phyloP scores from a whole-genome alignment of 2,113 vertebrate species.

The Halcyon senegalensis region DNA sequence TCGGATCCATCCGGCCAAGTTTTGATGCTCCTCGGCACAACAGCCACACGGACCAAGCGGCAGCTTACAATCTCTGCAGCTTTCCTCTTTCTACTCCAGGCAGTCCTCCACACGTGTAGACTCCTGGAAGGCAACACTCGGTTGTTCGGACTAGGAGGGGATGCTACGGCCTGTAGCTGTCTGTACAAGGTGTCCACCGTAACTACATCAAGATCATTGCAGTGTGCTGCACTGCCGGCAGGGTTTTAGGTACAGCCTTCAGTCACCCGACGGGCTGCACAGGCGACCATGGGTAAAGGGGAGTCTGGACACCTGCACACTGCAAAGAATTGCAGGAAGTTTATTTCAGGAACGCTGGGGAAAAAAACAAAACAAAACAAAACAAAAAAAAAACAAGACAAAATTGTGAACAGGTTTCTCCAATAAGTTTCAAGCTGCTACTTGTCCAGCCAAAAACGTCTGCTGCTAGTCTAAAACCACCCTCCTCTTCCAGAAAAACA shows the following conservation, averaged over 20 bases:
- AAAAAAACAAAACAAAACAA: background rate
- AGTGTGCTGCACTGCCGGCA: background rate
- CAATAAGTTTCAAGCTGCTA: constrained; percentile 51
- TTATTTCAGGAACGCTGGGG: constrained; percentile 68
- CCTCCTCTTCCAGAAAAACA: constrained; percentile 16
- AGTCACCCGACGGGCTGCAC: constrained; percentile 22
- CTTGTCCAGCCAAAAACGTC: background rate
- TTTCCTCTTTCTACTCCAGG: constrained; percentile 49
- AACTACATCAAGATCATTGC: constrained; percentile 2
- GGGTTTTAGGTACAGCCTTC: constrained; percentile 50
- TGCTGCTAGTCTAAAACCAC: constrained; percentile 54
- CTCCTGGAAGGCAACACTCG: constrained; percentile 41
- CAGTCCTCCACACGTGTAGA: constrained; percentile 42
- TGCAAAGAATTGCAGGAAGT: constrained; percentile 69
- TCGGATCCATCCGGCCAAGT: constrained; percentile 58
- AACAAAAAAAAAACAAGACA: constrained; percentile 14
- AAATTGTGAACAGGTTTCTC: constrained; percentile 68
- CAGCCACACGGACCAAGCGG: constrained; percentile 25
- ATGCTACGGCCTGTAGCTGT: constrained; percentile 23
- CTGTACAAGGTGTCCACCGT: constrained; percentile 12
- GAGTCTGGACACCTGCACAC: constrained; percentile 65
- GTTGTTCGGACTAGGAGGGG: constrained; percentile 24
- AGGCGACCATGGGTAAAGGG: constrained; percentile 47
- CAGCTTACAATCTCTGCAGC: constrained; percentile 52
- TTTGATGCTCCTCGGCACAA: constrained; percentile 56